phyloP scores from a whole-genome alignment of 2,888 invertebrate species.

The Rosalia funebris region DNA sequence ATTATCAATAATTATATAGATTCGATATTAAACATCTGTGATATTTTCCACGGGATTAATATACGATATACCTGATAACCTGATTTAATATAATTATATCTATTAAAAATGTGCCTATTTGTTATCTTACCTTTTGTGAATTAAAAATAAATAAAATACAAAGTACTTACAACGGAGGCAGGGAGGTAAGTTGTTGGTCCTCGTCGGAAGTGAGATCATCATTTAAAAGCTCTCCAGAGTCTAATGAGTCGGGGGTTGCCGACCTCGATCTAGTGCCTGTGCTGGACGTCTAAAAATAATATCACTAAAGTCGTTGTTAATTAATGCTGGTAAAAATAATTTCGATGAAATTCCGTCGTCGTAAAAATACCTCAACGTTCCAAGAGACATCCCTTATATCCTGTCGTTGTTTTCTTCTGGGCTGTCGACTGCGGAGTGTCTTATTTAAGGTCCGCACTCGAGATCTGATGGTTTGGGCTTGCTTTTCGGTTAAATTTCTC shows the following conservation, averaged over 20 bases:
- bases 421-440: constrained; percentile 74
- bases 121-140: no score
- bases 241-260: constrained; percentile 89
- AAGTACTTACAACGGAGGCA: constrained; percentile 50
- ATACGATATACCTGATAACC: no score
- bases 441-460: constrained; percentile 81
- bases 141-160: no score
- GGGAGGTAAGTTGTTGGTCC: constrained; percentile 37
- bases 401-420: constrained; percentile 68
- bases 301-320: no score
- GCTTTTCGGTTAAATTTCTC: constrained; percentile 73
- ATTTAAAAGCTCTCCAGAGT: constrained; percentile 67
- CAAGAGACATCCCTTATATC: constrained; percentile 87
- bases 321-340: not conserved
- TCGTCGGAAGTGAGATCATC: constrained; percentile 57
- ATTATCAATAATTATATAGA: no score
- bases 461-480: constrained; percentile 81
- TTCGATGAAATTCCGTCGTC: not conserved
- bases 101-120: no score
- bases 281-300: constrained; percentile 73
- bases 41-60: no score
- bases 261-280: constrained; percentile 87
- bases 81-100: no score
- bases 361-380: constrained; percentile 75
- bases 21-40: no score